phyloP scores from a whole-genome alignment of 2,797 vertebrate genomes.

The Muscicapa comitata region DNA sequence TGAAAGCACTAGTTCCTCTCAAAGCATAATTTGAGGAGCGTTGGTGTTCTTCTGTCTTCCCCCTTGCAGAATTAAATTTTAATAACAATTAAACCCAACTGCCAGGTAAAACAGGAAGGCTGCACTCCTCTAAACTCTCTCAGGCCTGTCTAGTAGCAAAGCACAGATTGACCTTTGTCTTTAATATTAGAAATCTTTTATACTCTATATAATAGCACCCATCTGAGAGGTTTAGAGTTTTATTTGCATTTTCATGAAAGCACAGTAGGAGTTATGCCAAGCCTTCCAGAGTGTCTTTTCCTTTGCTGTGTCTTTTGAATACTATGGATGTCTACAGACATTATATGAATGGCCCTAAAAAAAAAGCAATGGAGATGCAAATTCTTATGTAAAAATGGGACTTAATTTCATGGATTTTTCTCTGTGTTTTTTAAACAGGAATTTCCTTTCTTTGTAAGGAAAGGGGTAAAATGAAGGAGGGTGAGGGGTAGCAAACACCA shows the following conservation, averaged over 20 bases:
- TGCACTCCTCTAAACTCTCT: constrained; percentile 39
- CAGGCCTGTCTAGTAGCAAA: constrained; percentile 37
- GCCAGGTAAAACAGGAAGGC: constrained; percentile 9
- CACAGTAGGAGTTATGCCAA: constrained; percentile 36
- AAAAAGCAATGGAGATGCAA: neutral
- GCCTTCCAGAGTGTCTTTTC: constrained; percentile 15
- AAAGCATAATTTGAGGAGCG: neutral
- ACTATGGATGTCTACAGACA: neutral
- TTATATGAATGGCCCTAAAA: neutral
- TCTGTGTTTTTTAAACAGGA: neutral
- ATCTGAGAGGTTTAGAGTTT: constrained; percentile 46
- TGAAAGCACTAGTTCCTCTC: neutral
- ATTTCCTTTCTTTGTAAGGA: neutral
- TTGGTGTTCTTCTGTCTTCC: neutral
- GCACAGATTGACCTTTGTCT: constrained; percentile 42
- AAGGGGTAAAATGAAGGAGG: neutral
- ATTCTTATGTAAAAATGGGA: neutral
- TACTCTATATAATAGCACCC: constrained; percentile 31
- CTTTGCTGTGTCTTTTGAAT: neutral
- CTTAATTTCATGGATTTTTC: neutral
- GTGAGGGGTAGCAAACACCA: neutral
- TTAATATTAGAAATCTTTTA: constrained; percentile 35
- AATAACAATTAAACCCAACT: neutral
- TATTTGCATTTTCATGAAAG: constrained; percentile 45
- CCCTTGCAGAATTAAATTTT: neutral